These are phyloP conservation scores for Pogoniulus pusillus DNA, from an alignment of 2,797 vertebrate species.

Conservation along the genomic window DNA sequence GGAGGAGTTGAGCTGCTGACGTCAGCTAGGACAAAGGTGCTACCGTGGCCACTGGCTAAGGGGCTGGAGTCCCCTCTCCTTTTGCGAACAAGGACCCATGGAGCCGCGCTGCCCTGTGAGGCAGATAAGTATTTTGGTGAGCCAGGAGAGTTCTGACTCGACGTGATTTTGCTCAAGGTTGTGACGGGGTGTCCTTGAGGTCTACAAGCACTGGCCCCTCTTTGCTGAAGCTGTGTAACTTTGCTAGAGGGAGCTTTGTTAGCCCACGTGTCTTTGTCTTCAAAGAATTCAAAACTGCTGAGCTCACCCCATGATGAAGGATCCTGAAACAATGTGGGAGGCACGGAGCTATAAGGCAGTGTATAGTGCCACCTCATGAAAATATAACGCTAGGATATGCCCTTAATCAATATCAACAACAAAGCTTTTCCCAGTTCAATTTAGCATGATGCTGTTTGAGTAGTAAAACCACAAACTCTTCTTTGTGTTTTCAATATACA, in stretches of 20 bases:
- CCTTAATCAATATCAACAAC: constrained; percentile 2
- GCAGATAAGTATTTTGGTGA: constrained; percentile 76
- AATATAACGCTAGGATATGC: constrained; percentile 57
- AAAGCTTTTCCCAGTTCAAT: background rate
- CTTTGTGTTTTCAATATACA: background rate
- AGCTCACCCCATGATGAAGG: constrained; percentile 85
- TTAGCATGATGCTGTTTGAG: background rate
- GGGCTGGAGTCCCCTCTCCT: constrained; percentile 75
- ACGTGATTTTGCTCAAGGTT: constrained; percentile 67
- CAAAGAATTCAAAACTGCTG: constrained; percentile 83
- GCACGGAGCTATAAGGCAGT: constrained; percentile 80
- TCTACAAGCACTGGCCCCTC: constrained; percentile 71
- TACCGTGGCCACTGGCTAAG: constrained; percentile 73
- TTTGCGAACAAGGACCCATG: constrained; percentile 78
- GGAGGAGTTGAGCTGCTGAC: constrained; percentile 83
- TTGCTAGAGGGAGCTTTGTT: constrained; percentile 76
- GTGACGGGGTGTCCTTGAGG: constrained; percentile 73
- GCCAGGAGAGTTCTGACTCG: constrained; percentile 74
- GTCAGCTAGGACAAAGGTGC: constrained; percentile 77
- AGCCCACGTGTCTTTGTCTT: constrained; percentile 78
- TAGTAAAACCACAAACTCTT: background rate
- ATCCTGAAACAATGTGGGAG: constrained; percentile 89
- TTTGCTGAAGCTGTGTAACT: constrained; percentile 73
- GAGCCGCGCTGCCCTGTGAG: constrained; percentile 73
- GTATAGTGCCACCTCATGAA: constrained; percentile 70